Conservation (phyloP, 2,797 vertebrate genomes). For the Lagocephalus sceleratus region DNA sequence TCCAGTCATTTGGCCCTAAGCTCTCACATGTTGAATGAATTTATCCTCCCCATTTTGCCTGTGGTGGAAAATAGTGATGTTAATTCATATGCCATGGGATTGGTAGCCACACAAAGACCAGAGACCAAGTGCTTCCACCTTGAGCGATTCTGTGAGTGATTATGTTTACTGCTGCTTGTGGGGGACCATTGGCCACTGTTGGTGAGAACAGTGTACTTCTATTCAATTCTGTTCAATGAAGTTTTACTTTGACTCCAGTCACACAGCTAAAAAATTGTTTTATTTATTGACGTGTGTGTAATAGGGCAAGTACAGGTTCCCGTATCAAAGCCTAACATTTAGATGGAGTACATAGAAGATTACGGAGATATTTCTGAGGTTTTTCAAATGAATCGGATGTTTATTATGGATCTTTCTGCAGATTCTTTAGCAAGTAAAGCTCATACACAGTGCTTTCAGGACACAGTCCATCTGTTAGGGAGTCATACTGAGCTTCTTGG, state of each 20-base stretch:
- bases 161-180: conserved; percentile 66
- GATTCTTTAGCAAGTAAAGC: not conserved
- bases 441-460: not conserved
- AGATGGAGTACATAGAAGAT: not conserved
- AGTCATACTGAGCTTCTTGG: not conserved
- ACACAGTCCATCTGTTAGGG: not conserved
- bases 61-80: conserved; percentile 65
- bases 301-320: conserved; percentile 8
- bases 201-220: conserved; percentile 44
- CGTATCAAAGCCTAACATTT: too few relatives aligned
- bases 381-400: not conserved
- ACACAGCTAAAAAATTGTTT: conserved; percentile 41
- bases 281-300: conserved; percentile 34
- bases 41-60: conserved; percentile 56
- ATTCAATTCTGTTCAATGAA: conserved; percentile 35
- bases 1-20: conserved; percentile 65
- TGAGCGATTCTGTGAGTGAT: conserved; percentile 64
- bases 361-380: not conserved
- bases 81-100: conserved; percentile 68
- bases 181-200: conserved; percentile 55
- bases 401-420: conserved; percentile 2
- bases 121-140: conserved; percentile 67
- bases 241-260: conserved; percentile 30
- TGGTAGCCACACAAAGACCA: conserved; percentile 65
- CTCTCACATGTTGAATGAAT: conserved; percentile 68